Percentiles rank a stretch among this genome's conserved stretches.
Conservation (phyloP, 2,113 vertebrate species). For the Xenus cinereus region DNA sequence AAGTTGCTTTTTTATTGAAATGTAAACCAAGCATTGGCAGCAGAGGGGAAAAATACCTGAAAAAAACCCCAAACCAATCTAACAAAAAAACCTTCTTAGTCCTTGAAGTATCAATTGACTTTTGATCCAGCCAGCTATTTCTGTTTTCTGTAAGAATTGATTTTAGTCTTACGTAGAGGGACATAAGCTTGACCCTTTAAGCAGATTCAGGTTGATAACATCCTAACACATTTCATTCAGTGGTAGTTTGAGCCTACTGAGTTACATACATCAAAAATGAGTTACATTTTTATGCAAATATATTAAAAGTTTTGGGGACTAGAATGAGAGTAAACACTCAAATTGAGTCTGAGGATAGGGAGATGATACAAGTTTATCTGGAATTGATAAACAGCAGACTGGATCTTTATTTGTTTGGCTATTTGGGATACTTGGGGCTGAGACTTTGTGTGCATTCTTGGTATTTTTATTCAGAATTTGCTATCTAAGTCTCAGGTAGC, state of each 20-base stretch:
- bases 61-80: background rate
- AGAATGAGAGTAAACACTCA: background rate
- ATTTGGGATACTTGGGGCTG: background rate
- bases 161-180: background rate
- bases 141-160: background rate
- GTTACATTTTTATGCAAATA: background rate
- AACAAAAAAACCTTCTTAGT: background rate
- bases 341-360: background rate
- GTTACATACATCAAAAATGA: too few relatives aligned
- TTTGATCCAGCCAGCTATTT: background rate
- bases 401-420: background rate
- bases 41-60: background rate
- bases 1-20: background rate
- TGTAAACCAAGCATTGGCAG: background rate
- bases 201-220: background rate
- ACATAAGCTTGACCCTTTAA: background rate
- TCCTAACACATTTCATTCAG: background rate
- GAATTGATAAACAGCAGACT: background rate
- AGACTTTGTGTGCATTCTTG: background rate
- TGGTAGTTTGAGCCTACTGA: background rate
- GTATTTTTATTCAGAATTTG: background rate
- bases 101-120: background rate
- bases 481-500: background rate
- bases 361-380: background rate
- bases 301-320: background rate